phyloP scores from a whole-genome alignment of 2,113 vertebrate species.

The Ictidomys tridecemlineatus region DNA sequence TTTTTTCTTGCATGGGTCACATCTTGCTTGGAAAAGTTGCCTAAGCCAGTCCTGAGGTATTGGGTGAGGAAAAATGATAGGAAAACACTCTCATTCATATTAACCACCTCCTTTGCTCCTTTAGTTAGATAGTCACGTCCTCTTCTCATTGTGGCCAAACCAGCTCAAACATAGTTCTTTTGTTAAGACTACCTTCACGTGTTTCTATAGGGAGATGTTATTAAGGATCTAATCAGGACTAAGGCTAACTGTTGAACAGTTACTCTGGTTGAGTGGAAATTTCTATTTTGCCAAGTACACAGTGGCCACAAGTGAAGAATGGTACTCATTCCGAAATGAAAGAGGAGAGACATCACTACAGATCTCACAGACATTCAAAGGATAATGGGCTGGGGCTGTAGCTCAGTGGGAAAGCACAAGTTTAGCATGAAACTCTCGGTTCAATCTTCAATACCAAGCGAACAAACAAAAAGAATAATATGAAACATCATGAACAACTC shows the following conservation, averaged over 20 bases:
- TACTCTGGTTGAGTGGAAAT: background rate
- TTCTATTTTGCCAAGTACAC: background rate
- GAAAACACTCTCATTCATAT: background rate
- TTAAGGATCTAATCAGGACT: background rate
- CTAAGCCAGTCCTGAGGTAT: background rate
- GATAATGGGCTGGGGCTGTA: background rate
- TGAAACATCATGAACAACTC: background rate
- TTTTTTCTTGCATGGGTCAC: conserved; percentile 26
- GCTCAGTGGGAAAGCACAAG: background rate
- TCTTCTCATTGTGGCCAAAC: background rate
- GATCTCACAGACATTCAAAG: background rate
- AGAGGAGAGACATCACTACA: background rate
- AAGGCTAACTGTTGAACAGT: background rate
- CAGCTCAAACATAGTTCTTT: conserved; percentile 22
- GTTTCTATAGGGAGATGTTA: conserved; percentile 13
- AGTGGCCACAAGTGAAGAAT: background rate
- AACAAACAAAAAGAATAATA: background rate
- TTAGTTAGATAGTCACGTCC: background rate
- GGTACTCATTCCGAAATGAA: background rate
- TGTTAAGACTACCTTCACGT: background rate
- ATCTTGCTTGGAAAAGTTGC: background rate
- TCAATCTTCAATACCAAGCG: background rate
- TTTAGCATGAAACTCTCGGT: background rate
- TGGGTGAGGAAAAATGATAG: background rate
- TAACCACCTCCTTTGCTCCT: background rate